Evolutionary conservation across 2,797 vertebrate genomes (phyloP).

Genomic region (Pseudochromis fuscus): DNA sequence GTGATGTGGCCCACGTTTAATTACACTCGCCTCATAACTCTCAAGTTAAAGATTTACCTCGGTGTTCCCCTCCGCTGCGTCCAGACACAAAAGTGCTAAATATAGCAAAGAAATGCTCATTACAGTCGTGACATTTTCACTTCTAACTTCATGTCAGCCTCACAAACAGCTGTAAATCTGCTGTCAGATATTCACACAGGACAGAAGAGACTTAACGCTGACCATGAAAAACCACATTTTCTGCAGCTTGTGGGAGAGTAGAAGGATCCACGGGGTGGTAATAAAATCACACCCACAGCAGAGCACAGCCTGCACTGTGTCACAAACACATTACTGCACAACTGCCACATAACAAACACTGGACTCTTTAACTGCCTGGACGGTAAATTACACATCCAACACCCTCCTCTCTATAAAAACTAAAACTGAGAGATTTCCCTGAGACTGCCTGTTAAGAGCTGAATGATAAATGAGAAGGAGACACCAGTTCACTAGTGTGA

Average conservation of each 20-base stretch:
- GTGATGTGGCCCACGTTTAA: conserved; percentile 52
- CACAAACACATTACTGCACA: conserved; percentile 2
- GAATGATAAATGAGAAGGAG: too few relatives aligned
- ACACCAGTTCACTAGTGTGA: too few relatives aligned
- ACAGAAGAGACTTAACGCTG: conserved; percentile 23
- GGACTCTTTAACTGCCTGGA: not conserved
- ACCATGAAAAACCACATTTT: conserved; percentile 29
- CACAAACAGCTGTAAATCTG: conserved; percentile 37
- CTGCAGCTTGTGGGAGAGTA: conserved; percentile 4
- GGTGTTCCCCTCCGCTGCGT: conserved; percentile 39
- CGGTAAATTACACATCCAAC: conserved; percentile 12
- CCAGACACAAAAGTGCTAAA: conserved; percentile 54
- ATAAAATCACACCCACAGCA: conserved; percentile 25
- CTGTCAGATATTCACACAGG: conserved; percentile 45
- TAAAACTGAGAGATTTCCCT: too few relatives aligned
- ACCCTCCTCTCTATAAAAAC: too few relatives aligned
- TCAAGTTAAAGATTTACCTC: conserved; percentile 62
- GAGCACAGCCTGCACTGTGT: conserved; percentile 5
- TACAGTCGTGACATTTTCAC: conserved; percentile 45
- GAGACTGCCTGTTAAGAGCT: not conserved
- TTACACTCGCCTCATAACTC: conserved; percentile 30
- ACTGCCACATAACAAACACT: conserved; percentile 24
- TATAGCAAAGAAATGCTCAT: conserved; percentile 58
- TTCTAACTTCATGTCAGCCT: conserved; percentile 34
- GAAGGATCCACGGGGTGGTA: not conserved